These are phyloP conservation scores for Pimephales promelas DNA, from an alignment of 2,113 vertebrate genomes.

Conservation along the genomic window DNA sequence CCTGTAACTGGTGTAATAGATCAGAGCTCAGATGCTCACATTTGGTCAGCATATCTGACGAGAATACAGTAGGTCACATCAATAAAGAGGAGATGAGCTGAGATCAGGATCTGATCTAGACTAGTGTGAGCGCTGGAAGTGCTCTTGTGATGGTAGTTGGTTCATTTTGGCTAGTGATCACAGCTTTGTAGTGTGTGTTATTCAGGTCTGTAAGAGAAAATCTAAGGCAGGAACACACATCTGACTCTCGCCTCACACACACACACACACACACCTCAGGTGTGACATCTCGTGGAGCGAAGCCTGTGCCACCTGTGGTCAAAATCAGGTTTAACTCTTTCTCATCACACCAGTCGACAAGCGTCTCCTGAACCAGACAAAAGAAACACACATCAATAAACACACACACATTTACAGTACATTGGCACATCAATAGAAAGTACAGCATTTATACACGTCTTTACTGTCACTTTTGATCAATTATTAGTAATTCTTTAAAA, in stretches of 20 bases:
- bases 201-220: background rate
- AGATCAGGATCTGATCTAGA: background rate
- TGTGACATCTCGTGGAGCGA: constrained; percentile 97
- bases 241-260: background rate
- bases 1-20: background rate
- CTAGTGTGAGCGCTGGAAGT: background rate
- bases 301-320: constrained; percentile 97
- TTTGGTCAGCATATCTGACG: background rate
- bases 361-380: constrained; percentile 46
- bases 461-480: background rate
- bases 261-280: constrained; percentile 80
- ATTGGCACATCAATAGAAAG: too few relatives aligned
- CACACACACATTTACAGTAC: constrained; percentile 29
- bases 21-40: background rate
- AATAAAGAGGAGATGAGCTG: background rate
- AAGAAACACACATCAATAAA: constrained; percentile 56
- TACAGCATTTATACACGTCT: background rate
- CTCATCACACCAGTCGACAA: constrained; percentile 79
- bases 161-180: background rate
- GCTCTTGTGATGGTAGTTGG: background rate
- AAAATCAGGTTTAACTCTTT: constrained; percentile 98
- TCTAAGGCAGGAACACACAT: background rate
- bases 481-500: background rate
- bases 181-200: background rate
- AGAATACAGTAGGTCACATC: background rate